Evolutionary conservation across 2,888 invertebrate species (phyloP).

Genomic region (Achlya flavicornis): DNA sequence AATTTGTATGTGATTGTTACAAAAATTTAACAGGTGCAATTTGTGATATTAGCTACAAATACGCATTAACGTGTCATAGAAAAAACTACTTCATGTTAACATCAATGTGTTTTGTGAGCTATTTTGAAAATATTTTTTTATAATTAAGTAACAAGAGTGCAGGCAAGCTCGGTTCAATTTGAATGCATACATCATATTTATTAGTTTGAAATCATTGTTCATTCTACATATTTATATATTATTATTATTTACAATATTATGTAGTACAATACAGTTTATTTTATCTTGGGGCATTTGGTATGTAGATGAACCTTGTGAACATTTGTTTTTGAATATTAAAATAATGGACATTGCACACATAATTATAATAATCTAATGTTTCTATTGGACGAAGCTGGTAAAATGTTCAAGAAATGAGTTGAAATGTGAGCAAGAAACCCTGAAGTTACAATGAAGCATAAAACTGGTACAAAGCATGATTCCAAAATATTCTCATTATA

Average conservation of each 20-base stretch:
- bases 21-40: conserved; percentile 11
- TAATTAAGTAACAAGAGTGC: conserved; percentile 72
- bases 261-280: not conserved
- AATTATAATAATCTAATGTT: not conserved
- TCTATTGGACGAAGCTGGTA: not conserved
- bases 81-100: conserved; percentile 52
- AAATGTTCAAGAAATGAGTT: not conserved
- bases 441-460: not conserved
- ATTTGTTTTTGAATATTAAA: not conserved
- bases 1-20: conserved; percentile 10
- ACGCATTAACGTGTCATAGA: conserved; percentile 41
- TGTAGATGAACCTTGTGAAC: not conserved
- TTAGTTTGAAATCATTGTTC: not conserved
- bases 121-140: conserved; percentile 71
- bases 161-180: conserved; percentile 61
- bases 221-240: not conserved
- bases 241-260: conserved; percentile 2
- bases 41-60: conserved; percentile 12
- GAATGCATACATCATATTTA: conserved; percentile 21
- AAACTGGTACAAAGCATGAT: not conserved
- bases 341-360: not conserved
- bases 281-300: not conserved
- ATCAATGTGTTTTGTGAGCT: conserved; percentile 48
- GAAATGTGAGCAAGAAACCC: not conserved
- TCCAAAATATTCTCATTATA: not conserved